Base-by-base conservation (phyloP, 92 coral and sea anemone genomes). In the Chrysogorgia sp. region DNA sequence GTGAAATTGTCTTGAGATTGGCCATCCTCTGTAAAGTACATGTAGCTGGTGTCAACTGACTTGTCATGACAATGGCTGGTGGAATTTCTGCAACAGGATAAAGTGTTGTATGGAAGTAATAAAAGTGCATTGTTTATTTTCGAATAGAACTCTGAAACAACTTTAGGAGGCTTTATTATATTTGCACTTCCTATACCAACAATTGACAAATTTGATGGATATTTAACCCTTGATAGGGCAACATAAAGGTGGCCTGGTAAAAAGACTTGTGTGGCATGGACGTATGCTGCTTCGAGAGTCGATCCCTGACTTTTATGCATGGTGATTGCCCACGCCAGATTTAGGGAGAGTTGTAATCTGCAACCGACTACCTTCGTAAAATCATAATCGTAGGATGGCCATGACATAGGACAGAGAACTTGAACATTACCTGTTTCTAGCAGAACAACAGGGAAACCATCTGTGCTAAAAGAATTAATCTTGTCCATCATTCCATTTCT, bases 171-270 rank as follows among this genome's bases (percentile, higher is more conserved):
- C 20, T 64, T 64, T 28, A 64, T 37, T 37, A 33, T 64, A 26
- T 34, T 34, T 64, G 52, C 35, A 64, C 63, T 28, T 13, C 25
- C 34, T 67, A 49, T 49, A 29, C 61, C 75, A 74, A 75, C 81
- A 37, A 52, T 78, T 71, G 74, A 58, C n/a, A 70, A 58, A 62
- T 49, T 29, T 21, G 61, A 24, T 30, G 41, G 25, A 59, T 41
- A 32, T 9, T 47, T 34, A 40, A 62, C 81, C 19, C 81, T 49
- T 33, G 81, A 82, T 9, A 74, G 47, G 24, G 86, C 86, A 17
- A 82, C 86, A 71, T 71, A 82, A 40, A 71, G 72, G 12, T 82
- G 86, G 47, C 81, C 81, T 10, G 81, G 86, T 14, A 70, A 59
- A 71, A 82, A 74, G 15, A 50, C 8, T 8, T 13, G 24, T 8